phyloP scores from a whole-genome alignment of 2,113 vertebrate genomes.

The Sorex araneus region DNA sequence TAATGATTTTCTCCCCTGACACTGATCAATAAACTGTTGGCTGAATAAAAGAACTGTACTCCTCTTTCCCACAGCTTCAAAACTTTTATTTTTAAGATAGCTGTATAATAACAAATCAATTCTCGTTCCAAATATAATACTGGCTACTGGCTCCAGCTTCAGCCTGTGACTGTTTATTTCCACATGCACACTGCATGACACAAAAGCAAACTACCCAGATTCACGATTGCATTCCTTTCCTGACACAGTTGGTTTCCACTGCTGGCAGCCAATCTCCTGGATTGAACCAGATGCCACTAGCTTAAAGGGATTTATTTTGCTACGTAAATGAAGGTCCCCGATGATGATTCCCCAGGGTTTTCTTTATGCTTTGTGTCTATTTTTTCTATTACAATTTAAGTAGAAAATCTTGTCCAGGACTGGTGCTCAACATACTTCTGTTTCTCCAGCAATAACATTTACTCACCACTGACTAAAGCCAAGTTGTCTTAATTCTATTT shows the following conservation, averaged over 20 bases:
- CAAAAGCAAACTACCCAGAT: neutral
- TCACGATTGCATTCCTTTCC: neutral
- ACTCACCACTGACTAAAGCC: conserved; percentile 41
- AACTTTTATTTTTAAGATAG: too few species aligned
- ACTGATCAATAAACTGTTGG: neutral
- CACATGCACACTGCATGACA: neutral
- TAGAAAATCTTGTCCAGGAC: neutral
- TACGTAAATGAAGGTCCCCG: neutral
- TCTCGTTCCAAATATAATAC: neutral
- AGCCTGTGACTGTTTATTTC: neutral
- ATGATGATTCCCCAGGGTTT: neutral
- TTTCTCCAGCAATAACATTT: conserved; percentile 41
- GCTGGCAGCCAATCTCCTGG: neutral
- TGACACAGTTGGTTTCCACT: neutral
- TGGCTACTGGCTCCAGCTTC: neutral
- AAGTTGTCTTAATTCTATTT: conserved; percentile 61
- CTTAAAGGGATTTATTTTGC: conserved; percentile 17
- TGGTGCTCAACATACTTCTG: neutral
- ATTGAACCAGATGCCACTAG: neutral
- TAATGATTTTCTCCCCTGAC: neutral
- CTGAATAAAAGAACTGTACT: neutral
- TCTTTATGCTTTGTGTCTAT: conserved; percentile 8
- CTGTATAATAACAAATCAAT: neutral
- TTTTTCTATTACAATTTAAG: conserved; percentile 47
- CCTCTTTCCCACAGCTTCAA: neutral